Conservation (phyloP, 2,113 vertebrate species). For the Turdus rufiventris region DNA sequence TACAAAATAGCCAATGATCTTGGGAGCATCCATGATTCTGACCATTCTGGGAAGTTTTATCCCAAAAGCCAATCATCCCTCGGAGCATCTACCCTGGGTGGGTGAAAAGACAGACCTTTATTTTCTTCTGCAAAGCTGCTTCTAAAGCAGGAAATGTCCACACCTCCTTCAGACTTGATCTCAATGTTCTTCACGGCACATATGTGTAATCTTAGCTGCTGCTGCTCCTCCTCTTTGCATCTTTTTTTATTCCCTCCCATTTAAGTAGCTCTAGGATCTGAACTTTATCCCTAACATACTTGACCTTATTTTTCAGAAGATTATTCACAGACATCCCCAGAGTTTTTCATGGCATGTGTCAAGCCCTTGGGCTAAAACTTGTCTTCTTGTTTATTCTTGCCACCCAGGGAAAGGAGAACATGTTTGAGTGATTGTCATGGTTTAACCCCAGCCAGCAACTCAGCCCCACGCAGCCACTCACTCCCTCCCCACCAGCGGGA, state of each 20-base stretch:
- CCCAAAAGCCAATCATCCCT: background rate
- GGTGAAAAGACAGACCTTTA: background rate
- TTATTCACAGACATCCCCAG: background rate
- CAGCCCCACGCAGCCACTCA: background rate
- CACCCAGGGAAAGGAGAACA: background rate
- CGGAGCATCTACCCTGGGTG: background rate
- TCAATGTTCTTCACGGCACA: background rate
- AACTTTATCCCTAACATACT: background rate
- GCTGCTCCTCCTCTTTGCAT: background rate
- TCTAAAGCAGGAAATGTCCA: constrained; percentile 10
- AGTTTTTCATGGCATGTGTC: background rate
- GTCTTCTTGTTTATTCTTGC: background rate
- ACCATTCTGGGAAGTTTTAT: background rate
- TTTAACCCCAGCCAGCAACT: background rate
- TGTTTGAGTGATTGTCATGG: background rate
- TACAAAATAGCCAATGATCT: background rate
- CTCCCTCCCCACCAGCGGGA: background rate
- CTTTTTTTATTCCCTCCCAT: background rate
- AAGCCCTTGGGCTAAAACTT: background rate
- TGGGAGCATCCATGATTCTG: background rate
- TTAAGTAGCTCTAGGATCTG: background rate
- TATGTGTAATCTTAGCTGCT: background rate
- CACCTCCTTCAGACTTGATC: constrained; percentile 21
- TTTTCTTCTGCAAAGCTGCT: constrained; percentile 5
- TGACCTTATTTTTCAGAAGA: background rate